These are phyloP conservation scores for Malacosoma neustria DNA, from an alignment of 2,888 invertebrate species.

Conservation along the genomic window DNA sequence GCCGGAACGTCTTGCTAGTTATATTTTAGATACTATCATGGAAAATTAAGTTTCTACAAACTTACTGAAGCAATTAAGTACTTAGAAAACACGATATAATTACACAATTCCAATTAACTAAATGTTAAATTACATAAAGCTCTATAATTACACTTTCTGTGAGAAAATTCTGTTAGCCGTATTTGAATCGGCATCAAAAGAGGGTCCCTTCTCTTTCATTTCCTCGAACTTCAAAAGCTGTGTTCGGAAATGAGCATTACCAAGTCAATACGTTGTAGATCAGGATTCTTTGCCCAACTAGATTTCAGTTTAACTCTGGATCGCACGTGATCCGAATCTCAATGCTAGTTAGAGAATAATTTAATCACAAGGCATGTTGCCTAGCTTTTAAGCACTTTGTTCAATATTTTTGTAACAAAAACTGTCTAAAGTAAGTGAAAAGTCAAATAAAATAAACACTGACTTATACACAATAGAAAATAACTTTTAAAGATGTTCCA, in stretches of 20 bases:
- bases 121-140: background rate
- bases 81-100: too few species aligned
- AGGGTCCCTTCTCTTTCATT: background rate
- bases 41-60: too few species aligned
- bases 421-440: too few species aligned
- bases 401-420: too few species aligned
- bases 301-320: background rate
- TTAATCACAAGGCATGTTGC: too few species aligned
- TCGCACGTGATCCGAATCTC: background rate
- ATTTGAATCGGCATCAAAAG: background rate
- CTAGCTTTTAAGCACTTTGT: too few species aligned
- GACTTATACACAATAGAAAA: background rate
- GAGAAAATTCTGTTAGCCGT: background rate
- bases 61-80: too few species aligned
- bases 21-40: too few species aligned
- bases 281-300: constrained; percentile 19
- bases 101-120: too few species aligned
- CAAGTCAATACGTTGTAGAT: constrained; percentile 58
- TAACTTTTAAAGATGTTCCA: constrained; percentile 1
- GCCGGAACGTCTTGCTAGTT: too few species aligned
- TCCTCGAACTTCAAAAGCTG: constrained; percentile 26
- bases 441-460: too few species aligned
- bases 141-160: background rate
- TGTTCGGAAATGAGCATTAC: constrained; percentile 69
- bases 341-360: too few species aligned